Conservation (phyloP, 2,888 invertebrate species). For the Sabellastarte sp. region DNA sequence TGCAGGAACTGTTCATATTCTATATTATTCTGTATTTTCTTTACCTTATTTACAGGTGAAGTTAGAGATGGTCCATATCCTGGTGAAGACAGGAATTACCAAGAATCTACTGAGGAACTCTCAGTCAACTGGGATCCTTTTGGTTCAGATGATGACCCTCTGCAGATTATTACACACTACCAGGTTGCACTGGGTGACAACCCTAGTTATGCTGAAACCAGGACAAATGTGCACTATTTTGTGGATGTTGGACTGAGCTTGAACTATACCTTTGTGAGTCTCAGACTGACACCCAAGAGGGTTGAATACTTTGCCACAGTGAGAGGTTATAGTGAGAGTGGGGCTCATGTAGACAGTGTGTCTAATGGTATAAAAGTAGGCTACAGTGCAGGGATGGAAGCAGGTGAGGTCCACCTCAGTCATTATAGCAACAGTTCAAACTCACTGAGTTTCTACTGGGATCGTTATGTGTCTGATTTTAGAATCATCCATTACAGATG, state of each 20-base stretch:
- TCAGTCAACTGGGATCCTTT: conserved; percentile 31
- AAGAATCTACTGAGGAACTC: conserved; percentile 14
- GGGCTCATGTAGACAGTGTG: background rate
- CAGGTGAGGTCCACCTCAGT: background rate
- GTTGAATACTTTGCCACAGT: conserved; percentile 2
- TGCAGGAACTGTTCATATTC: no score
- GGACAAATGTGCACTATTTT: conserved; percentile 20
- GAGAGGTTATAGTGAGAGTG: background rate
- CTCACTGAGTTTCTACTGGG: background rate
- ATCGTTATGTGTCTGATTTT: background rate
- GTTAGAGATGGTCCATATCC: conserved; percentile 23
- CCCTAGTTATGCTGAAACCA: conserved; percentile 7
- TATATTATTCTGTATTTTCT: no score
- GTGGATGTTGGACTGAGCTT: conserved; percentile 17
- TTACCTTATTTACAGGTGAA: conserved; percentile 7
- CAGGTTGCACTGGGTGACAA: conserved; percentile 22
- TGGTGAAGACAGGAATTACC: conserved; percentile 24
- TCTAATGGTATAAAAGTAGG: background rate
- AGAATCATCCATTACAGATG: background rate
- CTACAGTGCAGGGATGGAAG: background rate
- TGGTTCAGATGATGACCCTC: conserved; percentile 17
- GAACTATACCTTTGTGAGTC: conserved; percentile 15
- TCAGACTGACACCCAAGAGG: conserved; percentile 18
- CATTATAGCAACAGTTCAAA: background rate
- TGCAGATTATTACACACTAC: conserved; percentile 21